Evolutionary conservation across 64 coral and sea anemone species (phyloP).

Genomic region (Platygyra sinensis): DNA sequence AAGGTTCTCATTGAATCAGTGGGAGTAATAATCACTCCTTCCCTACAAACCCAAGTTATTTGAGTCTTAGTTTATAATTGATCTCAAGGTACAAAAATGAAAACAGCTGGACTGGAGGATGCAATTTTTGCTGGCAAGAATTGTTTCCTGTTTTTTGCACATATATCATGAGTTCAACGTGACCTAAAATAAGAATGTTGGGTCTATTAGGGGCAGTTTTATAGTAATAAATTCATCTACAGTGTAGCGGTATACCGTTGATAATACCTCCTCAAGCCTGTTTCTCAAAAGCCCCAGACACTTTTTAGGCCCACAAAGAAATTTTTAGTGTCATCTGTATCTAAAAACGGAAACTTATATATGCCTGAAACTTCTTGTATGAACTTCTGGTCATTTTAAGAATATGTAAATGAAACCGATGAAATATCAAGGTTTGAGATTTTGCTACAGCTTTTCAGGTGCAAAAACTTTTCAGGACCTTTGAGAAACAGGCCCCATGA

Average conservation of each 20-base stretch:
- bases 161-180: background rate
- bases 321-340: too few species aligned
- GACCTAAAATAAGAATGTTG: background rate
- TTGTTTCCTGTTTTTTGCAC: background rate
- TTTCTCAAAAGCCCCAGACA: too few species aligned
- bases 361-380: too few species aligned
- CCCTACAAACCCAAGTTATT: background rate
- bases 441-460: too few species aligned
- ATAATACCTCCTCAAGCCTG: background rate
- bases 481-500: too few species aligned
- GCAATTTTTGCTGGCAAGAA: constrained; percentile 22
- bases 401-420: too few species aligned
- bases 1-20: too few species aligned
- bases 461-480: too few species aligned
- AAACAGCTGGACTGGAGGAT: constrained; percentile 15
- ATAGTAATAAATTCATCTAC: background rate
- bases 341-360: too few species aligned
- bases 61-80: background rate
- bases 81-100: background rate
- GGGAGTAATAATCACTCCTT: background rate
- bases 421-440: too few species aligned
- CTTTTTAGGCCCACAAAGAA: too few species aligned
- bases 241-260: background rate
- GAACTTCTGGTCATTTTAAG: too few species aligned
- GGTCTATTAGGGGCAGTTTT: background rate